Evolutionary conservation across 2,888 invertebrate species (phyloP), one percentile per base, ranked within the genome.

Genomic region (Tipula lateralis): DNA sequence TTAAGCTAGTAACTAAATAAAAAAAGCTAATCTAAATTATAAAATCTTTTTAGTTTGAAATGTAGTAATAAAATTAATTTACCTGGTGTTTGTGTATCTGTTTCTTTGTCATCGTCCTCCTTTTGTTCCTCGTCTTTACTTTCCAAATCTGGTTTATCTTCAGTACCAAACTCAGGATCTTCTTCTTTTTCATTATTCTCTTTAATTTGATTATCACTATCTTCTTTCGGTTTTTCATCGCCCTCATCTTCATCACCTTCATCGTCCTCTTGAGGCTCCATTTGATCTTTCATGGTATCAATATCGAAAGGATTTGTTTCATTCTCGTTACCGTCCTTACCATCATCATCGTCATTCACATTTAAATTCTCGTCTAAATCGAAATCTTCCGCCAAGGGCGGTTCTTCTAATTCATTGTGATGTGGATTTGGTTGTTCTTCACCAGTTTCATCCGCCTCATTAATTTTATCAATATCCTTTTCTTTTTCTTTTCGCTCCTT

Each of bases 301-400:
- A 96, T 94, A 88, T 97, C 96, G 88, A 96, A 96, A 0, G 96
- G 96, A 92, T 96, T 95, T 86, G 96, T 95, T 32, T 94, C 94
- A 85, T 92, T 90, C 87, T 92, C 90, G 86, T 93, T 92, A 32
- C 91, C 89, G 19, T 89, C 88, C 12, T 87, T 87, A 5, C 93
- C 93, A 29, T 93, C 93, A 6, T 91, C 93, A 88, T 91, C 94
- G 32, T 93, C 95, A 87, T 97, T 96, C 19, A 96, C 90, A 86
- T 96, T 93, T 87, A 97, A 91, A 89, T 97, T 95, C 80, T 98
- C 97, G 0, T 97, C 97, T 85, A 98, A 90, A 88, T 98, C 97
- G 89, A 97, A 93, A 84, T 95, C 93, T 89, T 97, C 96, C 0
- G 96, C 94, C 88, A 97, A 96, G 0, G 95, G 94, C 12, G 94